Conservation (phyloP, 2,888 invertebrate species). For the Therioaphis trifolii region DNA sequence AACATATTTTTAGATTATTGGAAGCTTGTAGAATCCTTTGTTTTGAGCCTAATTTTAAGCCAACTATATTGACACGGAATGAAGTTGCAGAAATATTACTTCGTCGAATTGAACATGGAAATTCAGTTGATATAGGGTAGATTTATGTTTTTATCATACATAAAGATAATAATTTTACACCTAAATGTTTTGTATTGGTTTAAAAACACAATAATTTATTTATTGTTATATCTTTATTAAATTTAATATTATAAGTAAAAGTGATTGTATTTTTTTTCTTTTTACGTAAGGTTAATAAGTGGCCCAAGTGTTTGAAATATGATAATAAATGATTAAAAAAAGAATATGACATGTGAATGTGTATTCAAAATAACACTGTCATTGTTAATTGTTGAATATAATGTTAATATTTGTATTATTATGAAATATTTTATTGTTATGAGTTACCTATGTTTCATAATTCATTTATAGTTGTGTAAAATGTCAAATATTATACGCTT, state of each 20-base stretch:
- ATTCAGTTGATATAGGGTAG: constrained; percentile 17
- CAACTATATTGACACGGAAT: constrained; percentile 40
- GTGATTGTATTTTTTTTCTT: neutral
- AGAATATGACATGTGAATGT: no score
- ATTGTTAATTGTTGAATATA: neutral
- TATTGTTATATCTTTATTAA: neutral
- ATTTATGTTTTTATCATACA: neutral
- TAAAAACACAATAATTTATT: neutral
- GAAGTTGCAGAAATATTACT: constrained; percentile 50
- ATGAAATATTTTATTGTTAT: neutral
- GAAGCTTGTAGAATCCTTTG: constrained; percentile 66
- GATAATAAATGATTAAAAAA: neutral
- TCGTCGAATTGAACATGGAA: constrained; percentile 46
- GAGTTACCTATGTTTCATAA: neutral
- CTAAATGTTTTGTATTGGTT: neutral
- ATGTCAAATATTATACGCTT: no score
- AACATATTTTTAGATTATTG: constrained; percentile 64
- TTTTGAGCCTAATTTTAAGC: constrained; percentile 62
- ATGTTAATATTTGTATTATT: neutral
- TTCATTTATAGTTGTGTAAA: no score
- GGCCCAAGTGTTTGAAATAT: neutral
- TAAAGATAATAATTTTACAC: neutral
- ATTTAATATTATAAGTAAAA: neutral
- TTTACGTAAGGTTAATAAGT: neutral
- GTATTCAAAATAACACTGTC: no score